Base-by-base conservation (phyloP, 2,888 invertebrate species). In the Drosophila paranaensis region DNA sequence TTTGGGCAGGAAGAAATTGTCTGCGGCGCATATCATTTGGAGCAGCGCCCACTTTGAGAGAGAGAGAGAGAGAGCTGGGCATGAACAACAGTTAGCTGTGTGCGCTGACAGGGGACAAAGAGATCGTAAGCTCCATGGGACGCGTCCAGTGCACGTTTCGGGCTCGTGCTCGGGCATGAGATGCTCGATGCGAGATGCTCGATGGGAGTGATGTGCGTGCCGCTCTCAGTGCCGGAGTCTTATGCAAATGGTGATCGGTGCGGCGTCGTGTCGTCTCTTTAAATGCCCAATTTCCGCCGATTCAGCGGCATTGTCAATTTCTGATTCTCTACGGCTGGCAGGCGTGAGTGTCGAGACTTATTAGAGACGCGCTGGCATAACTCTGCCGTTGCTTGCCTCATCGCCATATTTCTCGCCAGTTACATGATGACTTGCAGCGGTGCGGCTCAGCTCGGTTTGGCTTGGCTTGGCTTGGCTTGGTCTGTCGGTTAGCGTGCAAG, bases 251-350 rank as follows among this genome's bases (percentile, higher is more conserved):
- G 88, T 80, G 37, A 42, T 40, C 42, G 53, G 71, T 57, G 53
- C 13, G 20, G 30, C 16, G 25, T 35, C 33, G 30, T 33, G 30
- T 33, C 30, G 25, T 43, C 50, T 42, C 45, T 54, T 55, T 54
- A 74, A 80, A 84, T 84, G 76, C 82, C 82, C 60, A 76, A 82
- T 84, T 88, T 84, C 88, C 88, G 85, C 64, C 50, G 71, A 70
- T 79, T 68, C 81, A 81, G 71, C 79, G 61, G 84, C 84, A 84
- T 81, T 85, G 82, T 88, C 85, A 82, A 83, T 83, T 88, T 79
- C 51, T 69, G 74, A 85, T 79, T 84, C 79, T 78, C 68, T 62
- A 50, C 62, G 81, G 46, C 69, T 11, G 25, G 27, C 48, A 27
- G 30, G 54, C 20, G 39, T 14, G 27, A 68, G 54, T 56, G 73